A percentile compares a stretch with the other conserved stretches of the same genome.
These are phyloP conservation scores for Pherbina coryleti DNA, from an alignment of 2,888 invertebrate species.

Conservation along the genomic window DNA sequence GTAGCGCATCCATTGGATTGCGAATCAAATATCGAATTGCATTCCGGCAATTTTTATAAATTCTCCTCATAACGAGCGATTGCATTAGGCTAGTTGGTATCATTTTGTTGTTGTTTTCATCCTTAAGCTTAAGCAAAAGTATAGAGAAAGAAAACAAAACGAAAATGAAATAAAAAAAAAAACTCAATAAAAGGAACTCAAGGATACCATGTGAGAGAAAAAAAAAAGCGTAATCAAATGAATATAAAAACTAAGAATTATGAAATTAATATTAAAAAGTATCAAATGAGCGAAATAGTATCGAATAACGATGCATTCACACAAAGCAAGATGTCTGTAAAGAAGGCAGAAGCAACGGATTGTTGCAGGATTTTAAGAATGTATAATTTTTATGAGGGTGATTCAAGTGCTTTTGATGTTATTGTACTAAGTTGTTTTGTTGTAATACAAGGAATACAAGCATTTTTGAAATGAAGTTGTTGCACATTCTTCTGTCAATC, in stretches of 20 bases:
- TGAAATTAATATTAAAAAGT: conserved; percentile 54
- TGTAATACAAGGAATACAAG: too few relatives aligned
- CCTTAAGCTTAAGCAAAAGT: neutral
- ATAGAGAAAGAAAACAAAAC: neutral
- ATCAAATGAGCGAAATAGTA: conserved; percentile 67
- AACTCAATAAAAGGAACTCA: neutral
- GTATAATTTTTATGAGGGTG: conserved; percentile 11
- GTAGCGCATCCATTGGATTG: conserved; percentile 1
- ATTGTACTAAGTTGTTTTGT: too few relatives aligned
- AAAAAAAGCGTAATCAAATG: neutral
- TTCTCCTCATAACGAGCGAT: neutral
- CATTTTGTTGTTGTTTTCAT: neutral
- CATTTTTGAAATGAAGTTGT: too few relatives aligned
- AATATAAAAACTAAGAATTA: conserved; percentile 21
- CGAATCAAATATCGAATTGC: conserved; percentile 40
- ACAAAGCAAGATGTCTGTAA: neutral
- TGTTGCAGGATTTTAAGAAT: neutral
- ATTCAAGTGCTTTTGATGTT: neutral
- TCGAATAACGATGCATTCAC: conserved; percentile 54
- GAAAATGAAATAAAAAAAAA: neutral
- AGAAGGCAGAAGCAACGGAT: neutral
- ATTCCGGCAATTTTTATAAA: conserved; percentile 27
- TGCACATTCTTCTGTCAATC: too few relatives aligned
- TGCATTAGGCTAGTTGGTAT: neutral
- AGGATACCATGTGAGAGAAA: neutral